These are phyloP conservation scores for Strigops habroptila DNA, from an alignment of 2,113 vertebrate species.

Conservation along the genomic window DNA sequence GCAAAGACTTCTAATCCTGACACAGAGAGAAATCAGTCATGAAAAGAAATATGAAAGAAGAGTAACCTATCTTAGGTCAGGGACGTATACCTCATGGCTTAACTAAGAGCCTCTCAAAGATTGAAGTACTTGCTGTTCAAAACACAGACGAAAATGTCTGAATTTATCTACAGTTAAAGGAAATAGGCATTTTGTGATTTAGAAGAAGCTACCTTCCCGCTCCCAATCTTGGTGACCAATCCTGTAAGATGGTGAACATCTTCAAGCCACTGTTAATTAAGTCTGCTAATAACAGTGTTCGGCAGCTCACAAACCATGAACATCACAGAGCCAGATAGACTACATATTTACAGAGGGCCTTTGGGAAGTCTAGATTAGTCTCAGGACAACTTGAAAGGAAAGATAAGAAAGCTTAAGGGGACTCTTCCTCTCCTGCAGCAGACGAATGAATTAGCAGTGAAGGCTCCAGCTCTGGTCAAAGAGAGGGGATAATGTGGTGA, in stretches of 20 bases:
- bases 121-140: background rate
- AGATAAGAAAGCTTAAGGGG: conserved; percentile 59
- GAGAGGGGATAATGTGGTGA: conserved; percentile 36
- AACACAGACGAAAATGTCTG: background rate
- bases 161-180: background rate
- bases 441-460: conserved; percentile 24
- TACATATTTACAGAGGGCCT: background rate
- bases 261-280: background rate
- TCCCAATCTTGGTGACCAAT: background rate
- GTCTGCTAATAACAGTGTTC: background rate
- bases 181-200: background rate
- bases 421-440: conserved; percentile 21
- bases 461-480: conserved; percentile 56
- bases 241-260: background rate
- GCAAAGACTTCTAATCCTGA: background rate
- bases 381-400: conserved; percentile 30
- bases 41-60: background rate
- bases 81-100: background rate
- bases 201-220: background rate
- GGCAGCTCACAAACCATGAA: background rate
- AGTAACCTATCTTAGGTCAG: background rate
- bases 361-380: conserved; percentile 1
- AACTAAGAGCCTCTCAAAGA: background rate
- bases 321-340: background rate
- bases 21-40: background rate